phyloP scores from a whole-genome alignment of 2,888 invertebrate genomes.

The Acleris sparsana region DNA sequence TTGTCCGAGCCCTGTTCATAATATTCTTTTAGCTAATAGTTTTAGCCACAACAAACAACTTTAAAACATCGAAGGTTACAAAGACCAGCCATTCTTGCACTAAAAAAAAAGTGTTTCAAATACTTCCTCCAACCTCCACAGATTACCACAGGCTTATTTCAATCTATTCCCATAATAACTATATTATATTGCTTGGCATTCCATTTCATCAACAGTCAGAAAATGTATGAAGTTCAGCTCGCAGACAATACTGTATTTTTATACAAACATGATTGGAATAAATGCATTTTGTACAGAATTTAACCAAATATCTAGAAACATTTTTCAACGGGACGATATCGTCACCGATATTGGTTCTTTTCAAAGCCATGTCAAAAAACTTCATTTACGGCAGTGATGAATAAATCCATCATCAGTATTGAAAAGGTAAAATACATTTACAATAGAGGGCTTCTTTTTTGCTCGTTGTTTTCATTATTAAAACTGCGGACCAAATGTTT shows the following conservation, averaged over 20 bases:
- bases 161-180: slow-evolving; percentile 1
- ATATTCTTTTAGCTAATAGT: too few species aligned
- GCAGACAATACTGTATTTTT: slow-evolving; percentile 23
- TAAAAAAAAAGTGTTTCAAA: neutral
- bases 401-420: too few species aligned
- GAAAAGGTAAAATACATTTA: too few species aligned
- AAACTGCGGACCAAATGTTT: too few species aligned
- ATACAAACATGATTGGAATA: slow-evolving; percentile 18
- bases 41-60: neutral
- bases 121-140: neutral
- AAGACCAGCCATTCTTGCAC: neutral
- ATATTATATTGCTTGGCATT: slow-evolving; percentile 20
- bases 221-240: slow-evolving; percentile 33
- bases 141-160: neutral
- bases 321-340: too few species aligned
- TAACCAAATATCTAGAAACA: neutral
- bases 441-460: too few species aligned
- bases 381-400: too few species aligned
- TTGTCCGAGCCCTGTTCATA: too few species aligned
- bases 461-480: too few species aligned
- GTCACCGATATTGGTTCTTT: too few species aligned
- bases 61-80: neutral
- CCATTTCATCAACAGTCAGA: slow-evolving; percentile 11
- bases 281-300: slow-evolving; percentile 12
- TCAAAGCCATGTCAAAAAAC: too few species aligned